phyloP scores from a whole-genome alignment of 2,888 invertebrate species.

The Caradrina clavipalpis region DNA sequence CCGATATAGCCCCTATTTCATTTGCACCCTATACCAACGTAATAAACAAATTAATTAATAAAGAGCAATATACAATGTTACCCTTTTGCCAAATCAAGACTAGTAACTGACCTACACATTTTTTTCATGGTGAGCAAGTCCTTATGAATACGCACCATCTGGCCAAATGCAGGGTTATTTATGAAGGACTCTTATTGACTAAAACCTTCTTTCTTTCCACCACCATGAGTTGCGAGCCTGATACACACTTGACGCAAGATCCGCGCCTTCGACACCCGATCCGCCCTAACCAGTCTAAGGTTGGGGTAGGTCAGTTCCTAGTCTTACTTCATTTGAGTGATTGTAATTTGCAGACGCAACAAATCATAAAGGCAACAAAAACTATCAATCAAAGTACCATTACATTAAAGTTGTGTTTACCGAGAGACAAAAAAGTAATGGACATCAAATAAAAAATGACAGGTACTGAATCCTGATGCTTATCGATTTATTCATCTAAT shows the following conservation, averaged over 20 bases:
- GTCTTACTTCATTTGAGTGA: neutral
- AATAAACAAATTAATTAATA: neutral
- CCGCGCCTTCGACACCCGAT: too few species aligned
- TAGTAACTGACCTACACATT: too few species aligned
- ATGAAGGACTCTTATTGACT: too few species aligned
- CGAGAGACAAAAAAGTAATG: constrained; percentile 14
- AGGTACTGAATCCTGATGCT: constrained; percentile 19
- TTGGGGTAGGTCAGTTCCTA: constrained; percentile 10
- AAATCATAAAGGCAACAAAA: neutral
- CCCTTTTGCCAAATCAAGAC: neutral
- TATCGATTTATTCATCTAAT: constrained; percentile 14
- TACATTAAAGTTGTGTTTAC: constrained; percentile 5
- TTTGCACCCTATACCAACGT: neutral
- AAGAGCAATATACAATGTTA: neutral
- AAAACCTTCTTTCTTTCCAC: too few species aligned
- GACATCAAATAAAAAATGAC: constrained; percentile 13
- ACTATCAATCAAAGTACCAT: neutral
- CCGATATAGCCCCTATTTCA: too few species aligned
- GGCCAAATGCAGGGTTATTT: too few species aligned
- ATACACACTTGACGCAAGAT: too few species aligned
- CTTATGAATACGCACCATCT: too few species aligned
- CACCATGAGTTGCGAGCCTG: too few species aligned
- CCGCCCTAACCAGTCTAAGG: too few species aligned
- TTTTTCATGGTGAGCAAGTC: too few species aligned
- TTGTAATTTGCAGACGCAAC: neutral